Base-by-base conservation (phyloP, 2,113 vertebrate species). In the Cinclus cinclus region DNA sequence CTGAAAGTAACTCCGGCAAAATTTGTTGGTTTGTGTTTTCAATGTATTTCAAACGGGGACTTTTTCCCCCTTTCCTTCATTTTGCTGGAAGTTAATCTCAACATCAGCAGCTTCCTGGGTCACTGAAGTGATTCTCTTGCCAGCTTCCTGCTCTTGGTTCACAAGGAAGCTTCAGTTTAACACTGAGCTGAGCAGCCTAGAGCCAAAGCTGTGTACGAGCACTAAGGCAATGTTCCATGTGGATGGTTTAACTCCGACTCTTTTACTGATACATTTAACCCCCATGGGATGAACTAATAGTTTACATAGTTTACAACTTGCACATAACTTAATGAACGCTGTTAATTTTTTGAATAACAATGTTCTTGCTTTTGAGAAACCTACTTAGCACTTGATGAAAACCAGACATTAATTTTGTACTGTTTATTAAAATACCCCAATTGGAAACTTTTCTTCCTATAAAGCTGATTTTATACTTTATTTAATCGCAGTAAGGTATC, bases 281-380 rank as follows among this genome's bases (percentile, higher is more conserved):
- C 83, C 65, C 58, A 1, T 58, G 94, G 91, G 91, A 95, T 78
- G 83, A 68, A 87, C 56, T 95, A 87, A 93, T 81, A 92, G 90
- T 92, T 94, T 87, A 80, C 90, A 91, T 93, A 92, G 92, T 93
- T 95, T 92, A 83, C 70, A 92, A 82, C 78, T 96, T 91, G 77
- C 58, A 90, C 81, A 67, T 70, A 81, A 64, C 68, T 87, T 92
- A 70, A 70, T 4, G 1, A 70, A 70, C 4, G 2, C 77, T 50
- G 42, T 95, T 92, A 79, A 74, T 96, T 95, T 95, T 95, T 94
- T 49, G 60, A 91, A 85, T 94, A 88, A 71, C 73, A 59, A 0
- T 87, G 86, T 71, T 84, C 74, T 79, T 87, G 33, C 75, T 94
- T 92, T 85, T 91, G 79, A 92, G 74, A 76, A 89, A 55, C 71